Evolutionary conservation across 1,140 invertebrate genomes (phyloP).

Genomic region (Bombyx mori): DNA sequence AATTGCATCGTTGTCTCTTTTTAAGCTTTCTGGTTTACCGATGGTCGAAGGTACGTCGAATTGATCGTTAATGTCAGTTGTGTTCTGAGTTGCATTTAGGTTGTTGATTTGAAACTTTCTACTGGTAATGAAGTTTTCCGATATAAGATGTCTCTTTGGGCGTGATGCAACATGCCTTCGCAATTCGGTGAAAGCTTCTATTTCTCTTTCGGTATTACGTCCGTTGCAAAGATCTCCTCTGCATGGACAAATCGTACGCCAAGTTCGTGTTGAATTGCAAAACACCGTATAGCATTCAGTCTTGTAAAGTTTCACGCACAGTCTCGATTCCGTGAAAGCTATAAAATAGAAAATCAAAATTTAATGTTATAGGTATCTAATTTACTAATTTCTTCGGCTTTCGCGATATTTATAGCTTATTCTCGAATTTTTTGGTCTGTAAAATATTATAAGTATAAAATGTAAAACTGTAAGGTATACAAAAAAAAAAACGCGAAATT

Average conservation of each 20-base stretch:
- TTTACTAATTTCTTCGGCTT: too few species aligned
- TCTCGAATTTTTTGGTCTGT: too few species aligned
- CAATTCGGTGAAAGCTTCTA: slow-evolving; percentile 34
- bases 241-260: slow-evolving; percentile 70
- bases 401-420: too few species aligned
- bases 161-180: neutral
- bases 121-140: slow-evolving; percentile 2
- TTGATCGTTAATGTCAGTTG: neutral
- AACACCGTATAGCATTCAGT: slow-evolving; percentile 62
- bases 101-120: slow-evolving; percentile 1
- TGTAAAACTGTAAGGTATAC: too few species aligned
- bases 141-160: neutral
- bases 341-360: slow-evolving; percentile 11
- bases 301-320: slow-evolving; percentile 62
- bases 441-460: too few species aligned
- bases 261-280: slow-evolving; percentile 63
- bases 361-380: too few species aligned
- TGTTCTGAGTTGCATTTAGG: neutral
- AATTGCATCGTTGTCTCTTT: neutral
- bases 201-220: slow-evolving; percentile 44
- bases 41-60: too few species aligned
- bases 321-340: slow-evolving; percentile 59
- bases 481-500: too few species aligned
- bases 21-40: too few species aligned
- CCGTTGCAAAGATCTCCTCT: slow-evolving; percentile 69